Base-by-base conservation (phyloP, 1,140 invertebrate species). In the Lepidurus packardi region DNA sequence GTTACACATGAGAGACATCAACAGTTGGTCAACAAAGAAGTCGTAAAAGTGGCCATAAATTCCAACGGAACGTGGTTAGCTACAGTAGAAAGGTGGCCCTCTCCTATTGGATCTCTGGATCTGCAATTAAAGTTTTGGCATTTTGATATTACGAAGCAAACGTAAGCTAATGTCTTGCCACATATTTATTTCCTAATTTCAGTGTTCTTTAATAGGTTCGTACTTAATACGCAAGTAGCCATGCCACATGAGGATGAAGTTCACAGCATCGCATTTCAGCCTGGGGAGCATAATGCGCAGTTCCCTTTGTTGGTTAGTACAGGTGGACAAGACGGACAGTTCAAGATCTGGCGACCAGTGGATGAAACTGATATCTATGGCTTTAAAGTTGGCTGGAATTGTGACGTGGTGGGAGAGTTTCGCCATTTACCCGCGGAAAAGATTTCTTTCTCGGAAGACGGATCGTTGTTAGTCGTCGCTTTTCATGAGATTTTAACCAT, bases 121-220 rank as follows among this genome's bases (percentile, higher is more conserved):
- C 85, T 91, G 1, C 84, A 90, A 53, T 84, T 96, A 0, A 95
- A 95, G 83, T 94, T 94, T 84, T 96, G 93, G 93, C 82, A 87
- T 75, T 94, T 89, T 82, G 84, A 90, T 80, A 80, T 83, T 3
- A 84, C 87, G 8, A 85, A 88, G 73, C 91, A 93, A 84, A 79
- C 13, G 53, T 65, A 88, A 83, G 91, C 93, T 85, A 86, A 83
- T 84, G 16, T 78, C 45, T 11, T 45, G 74, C 76, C 73, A 16
- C 24, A 65, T 45, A 13, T 76, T 77, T 47, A 13, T 75, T 76
- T 78, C 21, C 77, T 43, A 76, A 34, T 44, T n/a, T 73, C 24
- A 16, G 45, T 77, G 13, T 74, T 47, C 41, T 25, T 13, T 16
- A 34, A 16, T 65, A 65, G 78, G 24, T 94, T 89, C 84, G 81